These are phyloP conservation scores for Holothuria leucospilota DNA, from an alignment of 53 echinoderm and acorn worm species.

Conservation along the genomic window DNA sequence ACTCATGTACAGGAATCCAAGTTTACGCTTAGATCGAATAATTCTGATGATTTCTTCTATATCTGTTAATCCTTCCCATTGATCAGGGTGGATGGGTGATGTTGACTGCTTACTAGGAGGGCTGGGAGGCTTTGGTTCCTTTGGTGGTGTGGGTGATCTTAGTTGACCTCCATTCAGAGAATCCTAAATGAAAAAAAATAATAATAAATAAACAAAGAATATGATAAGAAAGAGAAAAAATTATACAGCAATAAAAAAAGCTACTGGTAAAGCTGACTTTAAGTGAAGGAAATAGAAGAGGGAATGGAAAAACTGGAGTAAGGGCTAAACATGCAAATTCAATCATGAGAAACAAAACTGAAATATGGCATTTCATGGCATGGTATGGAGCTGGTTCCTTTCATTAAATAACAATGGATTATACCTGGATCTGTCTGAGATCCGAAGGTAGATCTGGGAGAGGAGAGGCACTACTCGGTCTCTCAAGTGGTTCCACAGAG, in stretches of 20 bases:
- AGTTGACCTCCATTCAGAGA: slow-evolving; percentile 74
- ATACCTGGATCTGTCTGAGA: slow-evolving; percentile 90
- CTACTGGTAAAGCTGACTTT: neutral
- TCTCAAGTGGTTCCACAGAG: slow-evolving; percentile 90
- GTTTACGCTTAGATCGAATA: slow-evolving; percentile 81
- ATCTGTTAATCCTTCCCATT: slow-evolving; percentile 82
- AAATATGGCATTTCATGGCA: too few relatives aligned
- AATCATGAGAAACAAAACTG: too few relatives aligned
- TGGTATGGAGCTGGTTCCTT: too few relatives aligned
- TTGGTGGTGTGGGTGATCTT: slow-evolving; percentile 92
- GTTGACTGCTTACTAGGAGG: slow-evolving; percentile 49
- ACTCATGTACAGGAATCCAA: slow-evolving; percentile 96
- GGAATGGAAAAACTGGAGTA: too few relatives aligned
- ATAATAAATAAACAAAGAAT: neutral
- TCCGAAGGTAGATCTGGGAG: slow-evolving; percentile 91
- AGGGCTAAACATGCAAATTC: too few relatives aligned
- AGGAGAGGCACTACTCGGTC: slow-evolving; percentile 82
- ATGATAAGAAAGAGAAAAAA: neutral
- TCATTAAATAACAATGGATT: too few relatives aligned
- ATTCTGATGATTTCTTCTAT: slow-evolving; percentile 80
- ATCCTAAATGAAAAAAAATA: slow-evolving; percentile 47
- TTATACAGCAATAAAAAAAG: too few relatives aligned
- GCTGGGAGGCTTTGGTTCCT: slow-evolving; percentile 73
- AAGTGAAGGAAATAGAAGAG: too few relatives aligned
- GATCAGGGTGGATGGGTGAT: slow-evolving; percentile 63